Evolutionary conservation across 2,888 invertebrate genomes (phyloP).

Genomic region (Drosophila putrida): DNA sequence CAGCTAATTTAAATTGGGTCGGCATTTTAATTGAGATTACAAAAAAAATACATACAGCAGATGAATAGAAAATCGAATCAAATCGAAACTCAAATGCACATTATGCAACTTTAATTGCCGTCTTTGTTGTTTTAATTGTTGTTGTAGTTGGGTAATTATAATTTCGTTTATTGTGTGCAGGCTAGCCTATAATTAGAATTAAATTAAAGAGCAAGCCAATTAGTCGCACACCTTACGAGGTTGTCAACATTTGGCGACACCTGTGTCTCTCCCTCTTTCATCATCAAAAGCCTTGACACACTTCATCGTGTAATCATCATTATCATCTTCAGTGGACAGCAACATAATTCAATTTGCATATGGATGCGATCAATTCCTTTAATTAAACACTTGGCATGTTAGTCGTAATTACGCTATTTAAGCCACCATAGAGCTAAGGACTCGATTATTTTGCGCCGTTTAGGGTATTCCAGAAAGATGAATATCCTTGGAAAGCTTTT

Average conservation of each 20-base stretch:
- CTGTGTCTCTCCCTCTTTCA: not conserved
- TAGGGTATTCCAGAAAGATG: not conserved
- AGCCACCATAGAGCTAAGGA: not conserved
- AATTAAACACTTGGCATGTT: constrained; percentile 64
- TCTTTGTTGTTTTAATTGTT: constrained; percentile 33
- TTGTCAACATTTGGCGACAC: constrained; percentile 2
- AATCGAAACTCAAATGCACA: constrained; percentile 36
- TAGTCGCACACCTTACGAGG: constrained; percentile 58
- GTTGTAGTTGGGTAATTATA: constrained; percentile 50
- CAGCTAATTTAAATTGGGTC: constrained; percentile 38
- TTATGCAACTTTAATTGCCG: constrained; percentile 61
- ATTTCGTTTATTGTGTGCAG: constrained; percentile 71
- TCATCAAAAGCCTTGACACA: constrained; percentile 1
- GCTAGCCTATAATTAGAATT: constrained; percentile 69
- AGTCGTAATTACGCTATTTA: constrained; percentile 53
- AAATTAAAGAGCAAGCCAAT: constrained; percentile 74
- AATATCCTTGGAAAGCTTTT: not conserved
- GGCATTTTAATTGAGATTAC: constrained; percentile 56
- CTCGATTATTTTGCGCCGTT: not conserved
- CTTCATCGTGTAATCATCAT: constrained; percentile 8
- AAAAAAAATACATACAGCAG: constrained; percentile 3
- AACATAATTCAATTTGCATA: constrained; percentile 69
- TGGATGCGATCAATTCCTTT: constrained; percentile 52
- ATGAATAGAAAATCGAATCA: constrained; percentile 33
- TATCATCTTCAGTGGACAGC: constrained; percentile 14